These are phyloP conservation scores for Gymnoscelis rufifasciata DNA, from an alignment of 2,888 invertebrate genomes.

Conservation along the genomic window DNA sequence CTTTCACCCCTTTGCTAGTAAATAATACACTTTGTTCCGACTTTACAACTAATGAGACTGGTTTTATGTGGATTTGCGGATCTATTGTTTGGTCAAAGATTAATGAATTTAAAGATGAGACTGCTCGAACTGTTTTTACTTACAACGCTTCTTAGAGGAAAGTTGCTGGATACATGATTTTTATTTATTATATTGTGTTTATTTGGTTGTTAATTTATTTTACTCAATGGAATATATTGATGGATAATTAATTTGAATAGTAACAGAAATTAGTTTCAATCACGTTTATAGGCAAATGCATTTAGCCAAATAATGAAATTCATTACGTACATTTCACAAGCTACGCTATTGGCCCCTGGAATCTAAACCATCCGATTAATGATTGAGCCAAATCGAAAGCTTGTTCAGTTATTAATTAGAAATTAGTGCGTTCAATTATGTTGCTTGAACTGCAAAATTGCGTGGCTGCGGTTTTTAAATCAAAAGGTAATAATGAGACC, in stretches of 20 bases:
- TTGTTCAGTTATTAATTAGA: constrained; percentile 4
- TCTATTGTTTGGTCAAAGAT: constrained; percentile 13
- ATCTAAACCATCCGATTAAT: constrained; percentile 1
- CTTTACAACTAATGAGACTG: constrained; percentile 38
- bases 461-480: neutral
- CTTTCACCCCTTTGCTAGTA: constrained; percentile 50
- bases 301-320: neutral
- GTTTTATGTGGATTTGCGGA: constrained; percentile 19
- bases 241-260: too few species aligned
- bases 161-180: too few species aligned
- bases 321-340: neutral
- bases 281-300: neutral
- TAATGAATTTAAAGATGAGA: too few species aligned
- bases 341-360: neutral
- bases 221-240: too few species aligned
- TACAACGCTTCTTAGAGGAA: too few species aligned
- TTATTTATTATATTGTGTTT: too few species aligned
- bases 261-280: neutral
- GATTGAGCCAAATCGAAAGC: constrained; percentile 2
- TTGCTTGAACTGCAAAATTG: neutral
- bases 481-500: neutral
- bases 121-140: too few species aligned
- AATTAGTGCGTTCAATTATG: constrained; percentile 6
- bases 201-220: too few species aligned
- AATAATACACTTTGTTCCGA: constrained; percentile 37